Percentiles rank a stretch among this genome's conserved stretches.
These are phyloP conservation scores for Vidua macroura DNA, from an alignment of 2,113 vertebrate genomes.

Conservation along the genomic window DNA sequence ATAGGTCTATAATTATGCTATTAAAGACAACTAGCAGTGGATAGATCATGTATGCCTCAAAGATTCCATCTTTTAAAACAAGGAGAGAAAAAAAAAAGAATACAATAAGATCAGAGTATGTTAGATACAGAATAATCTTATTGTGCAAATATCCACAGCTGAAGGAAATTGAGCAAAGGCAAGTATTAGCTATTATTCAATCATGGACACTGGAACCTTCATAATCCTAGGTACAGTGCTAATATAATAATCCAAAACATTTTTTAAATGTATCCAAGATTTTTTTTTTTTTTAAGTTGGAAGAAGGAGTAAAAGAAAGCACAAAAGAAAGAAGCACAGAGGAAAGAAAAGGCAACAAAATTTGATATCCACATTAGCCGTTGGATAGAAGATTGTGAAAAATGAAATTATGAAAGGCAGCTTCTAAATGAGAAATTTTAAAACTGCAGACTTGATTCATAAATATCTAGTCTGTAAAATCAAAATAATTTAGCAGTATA, in stretches of 20 bases:
- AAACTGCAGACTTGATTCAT: neutral
- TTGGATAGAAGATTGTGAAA: neutral
- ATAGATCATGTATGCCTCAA: neutral
- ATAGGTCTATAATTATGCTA: conserved; percentile 4
- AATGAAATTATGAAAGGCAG: neutral
- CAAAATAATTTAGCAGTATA: neutral
- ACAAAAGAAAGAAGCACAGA: neutral
- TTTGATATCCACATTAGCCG: neutral
- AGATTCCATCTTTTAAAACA: neutral
- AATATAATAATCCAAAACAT: neutral
- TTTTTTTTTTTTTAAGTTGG: neutral
- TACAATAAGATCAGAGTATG: neutral
- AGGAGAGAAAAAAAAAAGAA: rapidly evolving
- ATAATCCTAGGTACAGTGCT: neutral
- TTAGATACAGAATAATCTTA: neutral
- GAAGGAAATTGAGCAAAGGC: neutral
- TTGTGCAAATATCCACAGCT: neutral
- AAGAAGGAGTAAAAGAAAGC: neutral
- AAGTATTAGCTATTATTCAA: neutral
- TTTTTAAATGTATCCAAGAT: neutral
- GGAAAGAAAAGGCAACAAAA: neutral
- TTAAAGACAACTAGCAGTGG: conserved; percentile 3
- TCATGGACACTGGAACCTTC: neutral
- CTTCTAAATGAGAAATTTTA: neutral
- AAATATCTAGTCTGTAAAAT: neutral